Conservation (phyloP, 2,113 vertebrate genomes). For the Syngnathus typhle region DNA sequence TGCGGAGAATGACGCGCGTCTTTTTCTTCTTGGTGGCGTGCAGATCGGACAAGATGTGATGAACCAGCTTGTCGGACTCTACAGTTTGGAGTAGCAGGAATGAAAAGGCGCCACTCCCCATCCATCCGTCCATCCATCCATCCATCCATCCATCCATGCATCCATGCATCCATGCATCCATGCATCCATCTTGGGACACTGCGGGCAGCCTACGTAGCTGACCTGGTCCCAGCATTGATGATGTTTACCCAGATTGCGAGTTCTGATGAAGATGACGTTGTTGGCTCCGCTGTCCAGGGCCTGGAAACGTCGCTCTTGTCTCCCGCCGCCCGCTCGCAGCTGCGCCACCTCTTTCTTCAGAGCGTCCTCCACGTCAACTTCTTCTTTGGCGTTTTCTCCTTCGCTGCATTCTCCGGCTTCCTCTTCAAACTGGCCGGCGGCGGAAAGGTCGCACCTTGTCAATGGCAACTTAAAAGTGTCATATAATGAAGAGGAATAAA, state of each 20-base stretch:
- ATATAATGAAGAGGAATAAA: no score
- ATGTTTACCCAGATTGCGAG: conserved; percentile 78
- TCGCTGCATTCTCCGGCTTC: conserved; percentile 60
- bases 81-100: not conserved
- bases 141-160: no score
- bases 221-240: no score
- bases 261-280: conserved; percentile 91
- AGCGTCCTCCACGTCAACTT: conserved; percentile 71
- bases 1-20: conserved; percentile 84
- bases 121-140: no score
- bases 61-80: conserved; percentile 89
- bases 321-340: conserved; percentile 71
- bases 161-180: no score
- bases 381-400: conserved; percentile 49
- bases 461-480: not conserved
- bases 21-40: conserved; percentile 88
- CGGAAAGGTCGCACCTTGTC: not conserved
- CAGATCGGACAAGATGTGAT: conserved; percentile 88
- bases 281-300: conserved; percentile 88
- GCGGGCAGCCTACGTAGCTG: no score
- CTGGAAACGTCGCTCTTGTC: conserved; percentile 80
- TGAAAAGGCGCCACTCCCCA: not conserved
- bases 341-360: conserved; percentile 88
- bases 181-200: no score
- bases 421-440: conserved; percentile 8